Evolutionary conservation across 2,113 vertebrate species (phyloP).

Genomic region (Vombatus ursinus): DNA sequence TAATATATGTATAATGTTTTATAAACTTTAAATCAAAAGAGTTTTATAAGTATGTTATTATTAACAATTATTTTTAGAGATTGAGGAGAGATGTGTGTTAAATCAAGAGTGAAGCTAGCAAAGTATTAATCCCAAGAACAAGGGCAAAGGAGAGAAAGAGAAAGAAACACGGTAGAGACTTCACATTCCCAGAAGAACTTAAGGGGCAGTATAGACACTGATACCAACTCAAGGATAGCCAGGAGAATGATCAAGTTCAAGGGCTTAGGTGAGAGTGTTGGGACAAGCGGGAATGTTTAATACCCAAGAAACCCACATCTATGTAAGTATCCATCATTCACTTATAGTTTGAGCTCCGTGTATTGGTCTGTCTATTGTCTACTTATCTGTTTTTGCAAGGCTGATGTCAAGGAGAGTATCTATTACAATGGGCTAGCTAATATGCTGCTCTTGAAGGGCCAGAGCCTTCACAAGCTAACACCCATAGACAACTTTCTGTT

Average conservation of each 20-base stretch:
- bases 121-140: neutral
- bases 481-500: neutral
- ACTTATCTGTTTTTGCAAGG: too few relatives aligned
- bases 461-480: neutral
- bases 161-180: too few relatives aligned
- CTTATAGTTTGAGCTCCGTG: neutral
- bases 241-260: neutral
- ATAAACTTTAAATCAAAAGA: neutral
- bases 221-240: neutral
- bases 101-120: neutral
- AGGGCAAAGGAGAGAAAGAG: too few relatives aligned
- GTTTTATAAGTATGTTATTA: neutral
- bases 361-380: too few relatives aligned
- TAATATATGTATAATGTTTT: neutral
- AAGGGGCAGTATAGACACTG: neutral
- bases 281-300: neutral
- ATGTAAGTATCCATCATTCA: neutral
- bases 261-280: neutral
- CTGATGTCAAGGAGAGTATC: neutral
- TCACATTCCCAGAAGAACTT: too few relatives aligned
- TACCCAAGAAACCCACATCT: neutral
- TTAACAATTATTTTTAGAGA: neutral
- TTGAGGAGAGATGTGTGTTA: neutral
- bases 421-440: neutral
- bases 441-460: neutral